Conservation (phyloP, 2,113 vertebrate species). For the Suncus etruscus region DNA sequence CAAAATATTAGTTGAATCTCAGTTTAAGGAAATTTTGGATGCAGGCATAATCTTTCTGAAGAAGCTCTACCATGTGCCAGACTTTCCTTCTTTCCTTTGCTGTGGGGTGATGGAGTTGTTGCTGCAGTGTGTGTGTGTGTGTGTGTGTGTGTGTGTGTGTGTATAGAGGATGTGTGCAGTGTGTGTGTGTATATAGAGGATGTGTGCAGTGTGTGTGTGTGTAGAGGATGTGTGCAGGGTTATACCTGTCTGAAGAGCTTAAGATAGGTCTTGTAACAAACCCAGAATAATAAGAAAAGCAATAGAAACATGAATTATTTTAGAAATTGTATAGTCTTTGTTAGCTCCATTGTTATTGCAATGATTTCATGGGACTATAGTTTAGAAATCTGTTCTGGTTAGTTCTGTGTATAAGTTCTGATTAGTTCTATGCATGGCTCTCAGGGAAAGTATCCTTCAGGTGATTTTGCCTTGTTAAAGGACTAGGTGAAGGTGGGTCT, state of each 20-base stretch:
- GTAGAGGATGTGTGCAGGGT: background rate
- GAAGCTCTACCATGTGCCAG: background rate
- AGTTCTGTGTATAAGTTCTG: background rate
- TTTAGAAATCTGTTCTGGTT: background rate
- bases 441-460: background rate
- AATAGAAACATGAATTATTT: constrained; percentile 2
- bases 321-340: background rate
- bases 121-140: background rate
- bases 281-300: background rate
- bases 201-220: background rate
- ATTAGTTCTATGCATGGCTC: background rate
- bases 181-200: background rate
- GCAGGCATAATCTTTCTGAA: background rate
- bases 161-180: no score
- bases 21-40: background rate
- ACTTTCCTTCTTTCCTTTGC: background rate
- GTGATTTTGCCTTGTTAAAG: background rate
- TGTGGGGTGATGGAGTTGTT: background rate
- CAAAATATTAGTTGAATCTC: background rate
- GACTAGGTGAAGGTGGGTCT: background rate
- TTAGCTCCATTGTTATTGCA: background rate
- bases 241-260: background rate
- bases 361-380: background rate
- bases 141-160: background rate
- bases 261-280: background rate